Conservation (phyloP, 2,888 invertebrate species). For the Ophion slaviceki region DNA sequence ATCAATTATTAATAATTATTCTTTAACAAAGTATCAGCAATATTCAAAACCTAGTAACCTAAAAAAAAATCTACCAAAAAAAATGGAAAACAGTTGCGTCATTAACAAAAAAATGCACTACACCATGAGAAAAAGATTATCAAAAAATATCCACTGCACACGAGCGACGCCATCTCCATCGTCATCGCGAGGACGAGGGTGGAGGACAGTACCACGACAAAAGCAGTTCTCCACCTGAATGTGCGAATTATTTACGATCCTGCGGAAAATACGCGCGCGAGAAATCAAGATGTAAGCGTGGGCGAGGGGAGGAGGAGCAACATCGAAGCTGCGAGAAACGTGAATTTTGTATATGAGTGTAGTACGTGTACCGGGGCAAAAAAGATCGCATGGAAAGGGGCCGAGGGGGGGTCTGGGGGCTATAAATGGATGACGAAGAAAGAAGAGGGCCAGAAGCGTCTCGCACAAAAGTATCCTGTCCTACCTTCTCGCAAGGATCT, state of each 20-base stretch:
- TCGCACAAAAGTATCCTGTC: conserved; percentile 53
- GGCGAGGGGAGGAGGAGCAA: conserved; percentile 65
- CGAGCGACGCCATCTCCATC: no score
- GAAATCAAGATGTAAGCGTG: conserved; percentile 80
- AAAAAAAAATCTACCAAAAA: no score
- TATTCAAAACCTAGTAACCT: no score
- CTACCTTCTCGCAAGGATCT: conserved; percentile 38
- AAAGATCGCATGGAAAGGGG: not conserved
- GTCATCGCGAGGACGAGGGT: not conserved
- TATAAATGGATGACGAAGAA: conserved; percentile 40
- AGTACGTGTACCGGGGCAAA: conserved; percentile 4
- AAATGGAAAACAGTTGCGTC: not conserved
- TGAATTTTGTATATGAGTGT: conserved; percentile 52
- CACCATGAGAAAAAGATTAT: not conserved
- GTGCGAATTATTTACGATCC: conserved; percentile 76
- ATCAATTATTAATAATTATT: no score
- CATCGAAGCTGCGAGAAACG: conserved; percentile 37
- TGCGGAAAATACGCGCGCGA: conserved; percentile 70
- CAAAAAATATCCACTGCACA: not conserved
- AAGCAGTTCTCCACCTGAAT: conserved; percentile 58
- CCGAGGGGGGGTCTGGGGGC: conserved; percentile 31
- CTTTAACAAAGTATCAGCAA: no score
- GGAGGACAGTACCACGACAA: conserved; percentile 41
- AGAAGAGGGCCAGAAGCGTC: conserved; percentile 55
- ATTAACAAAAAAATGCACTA: not conserved